These are phyloP conservation scores for Lasioglossum villosulum DNA, from an alignment of 2,888 invertebrate genomes.

Conservation along the genomic window DNA sequence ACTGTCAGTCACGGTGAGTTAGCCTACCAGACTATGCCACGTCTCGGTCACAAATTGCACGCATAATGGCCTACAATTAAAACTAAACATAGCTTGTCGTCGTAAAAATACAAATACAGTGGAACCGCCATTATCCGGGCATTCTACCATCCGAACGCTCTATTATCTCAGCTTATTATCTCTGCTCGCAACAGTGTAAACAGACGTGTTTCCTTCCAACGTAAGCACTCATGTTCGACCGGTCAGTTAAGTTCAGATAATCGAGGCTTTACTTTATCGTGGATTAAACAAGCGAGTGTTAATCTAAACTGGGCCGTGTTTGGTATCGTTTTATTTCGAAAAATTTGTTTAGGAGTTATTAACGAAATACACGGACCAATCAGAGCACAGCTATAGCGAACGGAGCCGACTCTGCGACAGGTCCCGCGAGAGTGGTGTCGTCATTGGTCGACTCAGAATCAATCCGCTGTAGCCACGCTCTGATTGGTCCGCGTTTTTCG, in stretches of 20 bases:
- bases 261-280: not conserved
- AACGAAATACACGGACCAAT: too few relatives aligned
- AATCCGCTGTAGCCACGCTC: too few relatives aligned
- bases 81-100: not conserved
- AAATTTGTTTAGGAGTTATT: too few relatives aligned
- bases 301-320: too few relatives aligned
- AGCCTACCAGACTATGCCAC: not conserved
- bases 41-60: not conserved
- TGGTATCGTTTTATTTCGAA: not conserved
- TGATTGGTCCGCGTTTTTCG: too few relatives aligned
- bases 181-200: not conserved
- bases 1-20: conserved; percentile 7
- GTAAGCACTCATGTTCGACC: not conserved
- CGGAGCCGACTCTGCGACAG: too few relatives aligned
- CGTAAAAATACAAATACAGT: not conserved
- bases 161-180: not conserved
- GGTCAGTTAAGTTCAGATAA: not conserved
- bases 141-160: not conserved
- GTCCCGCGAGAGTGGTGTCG: too few relatives aligned
- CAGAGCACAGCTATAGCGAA: too few relatives aligned
- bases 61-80: not conserved
- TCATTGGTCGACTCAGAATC: too few relatives aligned
- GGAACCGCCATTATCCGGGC: not conserved
- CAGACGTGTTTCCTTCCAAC: too few relatives aligned
- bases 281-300: not conserved